phyloP scores from a whole-genome alignment of 2,888 invertebrate species.

The Tetropium fuscum region DNA sequence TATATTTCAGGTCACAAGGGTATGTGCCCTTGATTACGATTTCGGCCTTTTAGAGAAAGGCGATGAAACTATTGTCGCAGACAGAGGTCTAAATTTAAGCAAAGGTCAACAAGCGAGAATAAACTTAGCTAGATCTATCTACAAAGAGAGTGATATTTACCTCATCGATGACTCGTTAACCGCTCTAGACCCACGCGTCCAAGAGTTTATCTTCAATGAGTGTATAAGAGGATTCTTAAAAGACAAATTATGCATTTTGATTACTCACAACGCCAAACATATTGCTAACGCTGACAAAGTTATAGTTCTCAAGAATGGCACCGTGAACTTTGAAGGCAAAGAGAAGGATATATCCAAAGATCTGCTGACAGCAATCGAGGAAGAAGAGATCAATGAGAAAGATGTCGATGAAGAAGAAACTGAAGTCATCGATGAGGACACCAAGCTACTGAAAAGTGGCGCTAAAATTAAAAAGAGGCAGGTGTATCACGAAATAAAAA shows the following conservation, averaged over 20 bases:
- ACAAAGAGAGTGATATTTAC: conserved; percentile 82
- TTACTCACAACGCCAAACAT: conserved; percentile 50
- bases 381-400: conserved; percentile 27
- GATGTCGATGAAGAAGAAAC: conserved; percentile 13
- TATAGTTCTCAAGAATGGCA: conserved; percentile 62
- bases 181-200: conserved; percentile 82
- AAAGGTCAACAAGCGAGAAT: conserved; percentile 88
- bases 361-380: conserved; percentile 39
- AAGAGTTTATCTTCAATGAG: conserved; percentile 76
- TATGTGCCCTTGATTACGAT: conserved; percentile 76
- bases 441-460: conserved; percentile 67
- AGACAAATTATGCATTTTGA: conserved; percentile 66
- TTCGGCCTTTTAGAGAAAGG: conserved; percentile 67
- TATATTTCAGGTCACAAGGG: conserved; percentile 65
- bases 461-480: conserved; percentile 29
- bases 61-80: conserved; percentile 84
- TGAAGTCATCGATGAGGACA: conserved; percentile 64
- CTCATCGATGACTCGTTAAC: conserved; percentile 84
- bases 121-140: conserved; percentile 81
- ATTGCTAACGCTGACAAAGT: conserved; percentile 61
- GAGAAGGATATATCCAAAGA: conserved; percentile 38
- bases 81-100: conserved; percentile 82
- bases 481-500: conserved; percentile 53
- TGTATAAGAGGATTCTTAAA: conserved; percentile 61
- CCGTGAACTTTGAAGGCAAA: conserved; percentile 41